Conservation (phyloP, 1,140 invertebrate species). For the Zaprionus ornatus region DNA sequence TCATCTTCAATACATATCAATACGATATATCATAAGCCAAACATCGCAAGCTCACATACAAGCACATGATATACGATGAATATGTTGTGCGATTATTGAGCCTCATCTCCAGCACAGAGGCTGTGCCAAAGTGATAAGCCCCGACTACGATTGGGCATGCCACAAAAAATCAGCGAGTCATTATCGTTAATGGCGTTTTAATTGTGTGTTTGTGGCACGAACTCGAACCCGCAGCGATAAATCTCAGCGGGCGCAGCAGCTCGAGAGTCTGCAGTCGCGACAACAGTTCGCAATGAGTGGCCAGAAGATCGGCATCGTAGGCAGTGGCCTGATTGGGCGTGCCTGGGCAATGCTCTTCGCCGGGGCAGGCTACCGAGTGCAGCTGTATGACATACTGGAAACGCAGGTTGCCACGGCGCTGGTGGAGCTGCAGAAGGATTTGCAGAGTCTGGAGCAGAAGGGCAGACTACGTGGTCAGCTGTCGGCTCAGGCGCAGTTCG, state of each 20-base stretch:
- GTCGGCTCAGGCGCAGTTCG: slow-evolving; percentile 89
- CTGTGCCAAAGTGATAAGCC: slow-evolving; percentile 12
- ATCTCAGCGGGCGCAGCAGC: slow-evolving; percentile 26
- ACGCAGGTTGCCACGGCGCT: slow-evolving; percentile 90
- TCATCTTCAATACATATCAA: neutral
- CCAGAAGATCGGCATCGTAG: slow-evolving; percentile 89
- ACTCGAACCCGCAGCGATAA: slow-evolving; percentile 68
- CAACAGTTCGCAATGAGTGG: slow-evolving; percentile 60
- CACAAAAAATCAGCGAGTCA: slow-evolving; percentile 51
- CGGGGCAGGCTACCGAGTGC: slow-evolving; percentile 93
- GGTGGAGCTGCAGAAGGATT: slow-evolving; percentile 89
- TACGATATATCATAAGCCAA: neutral
- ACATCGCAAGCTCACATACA: neutral
- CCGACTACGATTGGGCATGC: neutral
- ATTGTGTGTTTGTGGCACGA: slow-evolving; percentile 54
- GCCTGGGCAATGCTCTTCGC: slow-evolving; percentile 98
- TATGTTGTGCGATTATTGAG: neutral
- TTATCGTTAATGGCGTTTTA: slow-evolving; percentile 64
- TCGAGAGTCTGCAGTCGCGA: neutral
- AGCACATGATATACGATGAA: neutral
- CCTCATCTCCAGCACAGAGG: neutral
- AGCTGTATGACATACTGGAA: slow-evolving; percentile 92
- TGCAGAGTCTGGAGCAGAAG: slow-evolving; percentile 89
- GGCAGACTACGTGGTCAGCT: slow-evolving; percentile 90
- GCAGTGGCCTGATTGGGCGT: slow-evolving; percentile 94